Percentiles rank a stretch among this genome's conserved stretches.
Conservation (phyloP, 2,797 vertebrate genomes). For the Falco berigora region DNA sequence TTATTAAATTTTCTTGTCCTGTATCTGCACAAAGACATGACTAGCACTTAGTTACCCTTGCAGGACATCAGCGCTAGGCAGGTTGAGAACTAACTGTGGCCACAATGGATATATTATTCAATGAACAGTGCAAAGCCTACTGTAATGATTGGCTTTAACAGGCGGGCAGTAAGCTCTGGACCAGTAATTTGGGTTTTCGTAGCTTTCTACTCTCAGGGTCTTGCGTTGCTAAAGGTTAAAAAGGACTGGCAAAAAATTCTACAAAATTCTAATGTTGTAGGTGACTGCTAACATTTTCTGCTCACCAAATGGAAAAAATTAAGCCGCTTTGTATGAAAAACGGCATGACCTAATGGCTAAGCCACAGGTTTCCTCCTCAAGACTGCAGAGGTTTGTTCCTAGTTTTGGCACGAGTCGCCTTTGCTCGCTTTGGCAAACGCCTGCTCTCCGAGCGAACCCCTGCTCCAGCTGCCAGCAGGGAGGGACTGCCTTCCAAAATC, state of each 20-base stretch:
- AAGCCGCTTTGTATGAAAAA: not conserved
- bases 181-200: not conserved
- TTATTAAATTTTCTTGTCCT: not conserved
- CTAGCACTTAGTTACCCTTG: not conserved
- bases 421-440: not conserved
- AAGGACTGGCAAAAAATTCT: not conserved
- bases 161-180: not conserved
- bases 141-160: not conserved
- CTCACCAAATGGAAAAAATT: conserved; percentile 15
- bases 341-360: conserved; percentile 7
- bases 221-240: not conserved
- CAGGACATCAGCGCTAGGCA: not conserved
- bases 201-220: not conserved
- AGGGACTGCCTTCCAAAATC: not conserved
- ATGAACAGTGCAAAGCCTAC: not conserved
- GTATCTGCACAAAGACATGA: not conserved
- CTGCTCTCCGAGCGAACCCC: accelerated
- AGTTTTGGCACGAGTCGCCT: not conserved
- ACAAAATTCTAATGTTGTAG: not conserved
- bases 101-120: not conserved
- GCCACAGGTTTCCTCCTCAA: conserved; percentile 10
- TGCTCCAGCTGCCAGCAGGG: not conserved
- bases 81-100: not conserved
- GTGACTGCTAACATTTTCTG: conserved; percentile 20
- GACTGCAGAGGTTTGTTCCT: conserved; percentile 11